These are phyloP conservation scores for Panagrolaimus sp. DNA, from an alignment of 1,140 invertebrate species.

Conservation along the genomic window DNA sequence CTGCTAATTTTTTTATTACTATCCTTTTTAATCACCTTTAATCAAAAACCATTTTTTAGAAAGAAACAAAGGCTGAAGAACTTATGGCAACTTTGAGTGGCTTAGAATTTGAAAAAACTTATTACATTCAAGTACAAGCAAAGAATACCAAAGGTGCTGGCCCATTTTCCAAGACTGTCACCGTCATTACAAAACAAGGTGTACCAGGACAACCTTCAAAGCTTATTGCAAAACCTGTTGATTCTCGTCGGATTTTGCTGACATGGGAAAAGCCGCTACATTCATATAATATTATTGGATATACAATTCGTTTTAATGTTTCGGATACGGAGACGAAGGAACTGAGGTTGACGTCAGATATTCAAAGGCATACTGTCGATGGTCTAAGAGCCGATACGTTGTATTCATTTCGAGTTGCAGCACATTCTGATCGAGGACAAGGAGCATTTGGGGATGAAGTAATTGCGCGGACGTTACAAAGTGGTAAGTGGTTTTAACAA, in stretches of 20 bases:
- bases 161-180: slow-evolving; percentile 49
- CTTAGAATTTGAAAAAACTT: slow-evolving; percentile 58
- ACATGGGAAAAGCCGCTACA: slow-evolving; percentile 38
- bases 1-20: too few relatives aligned
- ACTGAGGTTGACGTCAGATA: slow-evolving; percentile 30
- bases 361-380: slow-evolving; percentile 36
- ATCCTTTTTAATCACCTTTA: too few relatives aligned
- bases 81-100: slow-evolving; percentile 76
- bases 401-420: slow-evolving; percentile 40
- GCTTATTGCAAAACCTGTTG: slow-evolving; percentile 23
- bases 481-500: slow-evolving; percentile 21
- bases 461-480: slow-evolving; percentile 20
- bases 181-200: slow-evolving; percentile 36
- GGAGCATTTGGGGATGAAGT: slow-evolving; percentile 34
- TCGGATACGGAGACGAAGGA: slow-evolving; percentile 22
- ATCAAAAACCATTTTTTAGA: too few relatives aligned
- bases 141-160: slow-evolving; percentile 59
- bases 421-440: slow-evolving; percentile 32
- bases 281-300: slow-evolving; percentile 33
- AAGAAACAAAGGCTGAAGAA: slow-evolving; percentile 76
- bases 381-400: slow-evolving; percentile 29
- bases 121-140: slow-evolving; percentile 59
- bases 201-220: slow-evolving; percentile 33
- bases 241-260: slow-evolving; percentile 28
- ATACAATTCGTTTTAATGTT: slow-evolving; percentile 30